Evolutionary conservation across 2,113 vertebrate species (phyloP).

Genomic region (Leptocoma aspasia): DNA sequence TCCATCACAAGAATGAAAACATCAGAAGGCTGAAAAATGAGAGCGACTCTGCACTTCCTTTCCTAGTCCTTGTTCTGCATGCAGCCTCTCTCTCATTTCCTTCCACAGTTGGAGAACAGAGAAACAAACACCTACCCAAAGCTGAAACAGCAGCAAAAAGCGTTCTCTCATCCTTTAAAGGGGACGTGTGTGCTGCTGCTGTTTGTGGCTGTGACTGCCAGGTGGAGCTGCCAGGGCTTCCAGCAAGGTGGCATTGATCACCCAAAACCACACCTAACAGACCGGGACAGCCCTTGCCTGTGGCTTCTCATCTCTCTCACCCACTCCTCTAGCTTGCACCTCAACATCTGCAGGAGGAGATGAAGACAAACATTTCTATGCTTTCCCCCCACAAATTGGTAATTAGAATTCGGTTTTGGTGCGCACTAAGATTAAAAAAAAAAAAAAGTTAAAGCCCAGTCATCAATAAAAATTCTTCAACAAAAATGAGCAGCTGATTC

Average conservation of each 20-base stretch:
- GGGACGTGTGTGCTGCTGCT: neutral
- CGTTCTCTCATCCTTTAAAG: neutral
- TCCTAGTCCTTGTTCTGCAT: neutral
- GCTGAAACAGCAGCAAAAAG: neutral
- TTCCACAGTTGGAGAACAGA: neutral
- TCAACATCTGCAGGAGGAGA: neutral
- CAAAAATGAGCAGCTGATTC: neutral
- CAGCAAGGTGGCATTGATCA: rapidly evolving
- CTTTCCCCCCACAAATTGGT: neutral
- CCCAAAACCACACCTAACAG: neutral
- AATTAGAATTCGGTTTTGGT: neutral
- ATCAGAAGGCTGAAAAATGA: too few relatives aligned
- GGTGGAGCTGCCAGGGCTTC: neutral
- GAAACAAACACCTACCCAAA: neutral
- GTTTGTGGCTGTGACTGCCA: neutral
- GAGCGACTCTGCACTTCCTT: neutral
- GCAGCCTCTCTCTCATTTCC: neutral
- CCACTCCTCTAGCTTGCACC: neutral
- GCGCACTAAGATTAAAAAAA: neutral
- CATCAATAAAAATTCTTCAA: neutral
- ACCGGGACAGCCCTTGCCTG: neutral
- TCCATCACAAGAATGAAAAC: too few relatives aligned
- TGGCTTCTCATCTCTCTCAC: neutral
- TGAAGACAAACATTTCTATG: neutral
- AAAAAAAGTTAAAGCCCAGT: neutral